Percentiles rank a stretch among this genome's conserved stretches.
Evolutionary conservation across 2,113 vertebrate species (phyloP).

Genomic region (Picathartes gymnocephalus): DNA sequence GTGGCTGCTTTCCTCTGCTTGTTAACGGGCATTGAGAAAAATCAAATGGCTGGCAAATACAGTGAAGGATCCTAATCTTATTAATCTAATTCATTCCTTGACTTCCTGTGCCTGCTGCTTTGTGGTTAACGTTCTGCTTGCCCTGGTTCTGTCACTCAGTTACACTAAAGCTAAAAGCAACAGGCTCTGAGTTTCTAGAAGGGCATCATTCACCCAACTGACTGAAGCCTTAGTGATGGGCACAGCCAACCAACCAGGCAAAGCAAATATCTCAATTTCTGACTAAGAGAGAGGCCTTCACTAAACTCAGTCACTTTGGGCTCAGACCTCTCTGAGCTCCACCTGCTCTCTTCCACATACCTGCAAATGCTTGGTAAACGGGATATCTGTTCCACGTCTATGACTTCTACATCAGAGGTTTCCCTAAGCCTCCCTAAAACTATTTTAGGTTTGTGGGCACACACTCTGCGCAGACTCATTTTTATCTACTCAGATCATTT

Average conservation of each 20-base stretch:
- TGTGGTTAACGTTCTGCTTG: neutral
- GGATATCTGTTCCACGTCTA: neutral
- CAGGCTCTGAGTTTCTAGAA: neutral
- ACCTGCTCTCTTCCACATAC: neutral
- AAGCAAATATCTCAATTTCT: neutral
- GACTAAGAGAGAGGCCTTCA: neutral
- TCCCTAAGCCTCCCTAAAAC: neutral
- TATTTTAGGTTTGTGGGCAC: neutral
- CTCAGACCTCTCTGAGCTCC: neutral
- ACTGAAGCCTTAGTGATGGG: neutral
- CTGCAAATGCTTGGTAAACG: neutral
- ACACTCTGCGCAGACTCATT: neutral
- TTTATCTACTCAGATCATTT: neutral
- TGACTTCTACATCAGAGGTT: neutral
- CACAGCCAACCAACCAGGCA: neutral
- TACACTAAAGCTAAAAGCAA: neutral
- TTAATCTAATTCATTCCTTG: neutral
- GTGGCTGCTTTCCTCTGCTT: neutral
- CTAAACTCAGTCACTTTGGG: neutral
- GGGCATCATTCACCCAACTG: neutral
- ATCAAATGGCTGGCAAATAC: neutral
- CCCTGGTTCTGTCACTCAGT: neutral
- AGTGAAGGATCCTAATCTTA: neutral
- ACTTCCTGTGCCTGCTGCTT: neutral
- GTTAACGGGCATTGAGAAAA: neutral